phyloP scores from a whole-genome alignment of 2,113 vertebrate species.

The Sinocyclocheilus maitianheensis region DNA sequence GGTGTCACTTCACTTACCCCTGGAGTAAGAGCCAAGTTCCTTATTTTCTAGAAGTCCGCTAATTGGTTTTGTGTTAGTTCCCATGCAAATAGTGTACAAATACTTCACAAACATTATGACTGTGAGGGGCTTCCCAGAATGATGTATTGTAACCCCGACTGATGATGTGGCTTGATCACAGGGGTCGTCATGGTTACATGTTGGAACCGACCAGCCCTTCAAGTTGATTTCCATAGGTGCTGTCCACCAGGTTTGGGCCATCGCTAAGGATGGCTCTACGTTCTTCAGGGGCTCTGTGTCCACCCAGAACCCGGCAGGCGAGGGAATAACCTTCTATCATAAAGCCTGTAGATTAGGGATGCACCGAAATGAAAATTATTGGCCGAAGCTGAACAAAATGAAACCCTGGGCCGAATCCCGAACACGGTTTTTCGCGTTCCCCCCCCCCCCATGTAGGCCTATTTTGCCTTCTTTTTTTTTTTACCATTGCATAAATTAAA shows the following conservation, averaged over 20 bases:
- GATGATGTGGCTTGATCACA: conserved; percentile 55
- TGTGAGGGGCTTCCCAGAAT: not conserved
- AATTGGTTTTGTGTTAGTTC: not conserved
- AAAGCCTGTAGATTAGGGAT: not conserved
- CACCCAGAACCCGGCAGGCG: conserved; percentile 85
- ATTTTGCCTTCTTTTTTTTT: too few relatives aligned
- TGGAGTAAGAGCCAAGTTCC: conserved; percentile 76
- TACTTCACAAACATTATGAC: not conserved
- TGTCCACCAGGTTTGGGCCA: conserved; percentile 90
- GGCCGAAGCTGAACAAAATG: too few relatives aligned
- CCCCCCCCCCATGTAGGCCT: too few relatives aligned
- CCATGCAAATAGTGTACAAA: not conserved
- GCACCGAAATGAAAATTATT: too few relatives aligned
- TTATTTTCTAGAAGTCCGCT: not conserved
- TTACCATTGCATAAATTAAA: too few relatives aligned
- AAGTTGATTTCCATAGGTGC: conserved; percentile 88
- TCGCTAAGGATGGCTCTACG: conserved; percentile 89
- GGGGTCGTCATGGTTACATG: conserved; percentile 95
- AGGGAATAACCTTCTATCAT: conserved; percentile 44
- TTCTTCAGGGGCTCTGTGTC: conserved; percentile 93
- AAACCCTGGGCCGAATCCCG: too few relatives aligned
- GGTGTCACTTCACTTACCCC: conserved; percentile 86
- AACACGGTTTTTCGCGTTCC: too few relatives aligned
- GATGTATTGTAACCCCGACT: not conserved
- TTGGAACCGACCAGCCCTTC: conserved; percentile 95